These are phyloP conservation scores for Auanema freiburgensis DNA, from an alignment of 2,888 invertebrate species.

Conservation along the genomic window DNA sequence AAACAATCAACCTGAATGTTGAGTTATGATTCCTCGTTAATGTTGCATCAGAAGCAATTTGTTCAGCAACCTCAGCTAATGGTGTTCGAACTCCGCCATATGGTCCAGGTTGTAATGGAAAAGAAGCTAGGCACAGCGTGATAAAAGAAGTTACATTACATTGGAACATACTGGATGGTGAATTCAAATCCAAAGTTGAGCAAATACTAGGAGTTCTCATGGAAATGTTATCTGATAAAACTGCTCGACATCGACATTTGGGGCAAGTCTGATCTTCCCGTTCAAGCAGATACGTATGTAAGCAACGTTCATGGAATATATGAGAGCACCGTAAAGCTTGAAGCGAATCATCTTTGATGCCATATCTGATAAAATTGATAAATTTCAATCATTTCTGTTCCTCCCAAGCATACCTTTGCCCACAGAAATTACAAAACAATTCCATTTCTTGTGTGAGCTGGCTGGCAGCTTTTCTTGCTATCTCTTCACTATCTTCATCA, in stretches of 20 bases:
- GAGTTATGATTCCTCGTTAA: constrained; percentile 5
- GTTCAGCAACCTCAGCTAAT: constrained; percentile 29
- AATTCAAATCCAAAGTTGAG: constrained; percentile 41
- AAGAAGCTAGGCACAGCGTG: constrained; percentile 24
- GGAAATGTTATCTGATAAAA: constrained; percentile 55
- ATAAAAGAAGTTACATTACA: too few relatives aligned
- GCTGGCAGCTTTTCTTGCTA: constrained; percentile 50
- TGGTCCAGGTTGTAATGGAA: constrained; percentile 24
- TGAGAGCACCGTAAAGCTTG: constrained; percentile 64
- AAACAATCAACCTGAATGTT: not conserved
- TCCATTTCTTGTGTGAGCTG: constrained; percentile 66
- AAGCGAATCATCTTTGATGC: constrained; percentile 57
- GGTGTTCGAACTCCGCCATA: constrained; percentile 44
- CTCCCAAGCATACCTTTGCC: constrained; percentile 52
- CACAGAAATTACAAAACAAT: constrained; percentile 67
- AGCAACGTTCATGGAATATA: constrained; percentile 64
- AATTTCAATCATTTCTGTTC: not conserved
- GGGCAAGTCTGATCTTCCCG: constrained; percentile 57
- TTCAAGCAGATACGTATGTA: constrained; percentile 54
- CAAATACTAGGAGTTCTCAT: constrained; percentile 47
- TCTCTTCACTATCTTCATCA: constrained; percentile 64
- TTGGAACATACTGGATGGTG: constrained; percentile 34
- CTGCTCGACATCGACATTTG: constrained; percentile 58
- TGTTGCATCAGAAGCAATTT: constrained; percentile 29
- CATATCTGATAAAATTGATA: constrained; percentile 37